Conservation (phyloP, 2,888 invertebrate genomes). For the Andrena fulva region DNA sequence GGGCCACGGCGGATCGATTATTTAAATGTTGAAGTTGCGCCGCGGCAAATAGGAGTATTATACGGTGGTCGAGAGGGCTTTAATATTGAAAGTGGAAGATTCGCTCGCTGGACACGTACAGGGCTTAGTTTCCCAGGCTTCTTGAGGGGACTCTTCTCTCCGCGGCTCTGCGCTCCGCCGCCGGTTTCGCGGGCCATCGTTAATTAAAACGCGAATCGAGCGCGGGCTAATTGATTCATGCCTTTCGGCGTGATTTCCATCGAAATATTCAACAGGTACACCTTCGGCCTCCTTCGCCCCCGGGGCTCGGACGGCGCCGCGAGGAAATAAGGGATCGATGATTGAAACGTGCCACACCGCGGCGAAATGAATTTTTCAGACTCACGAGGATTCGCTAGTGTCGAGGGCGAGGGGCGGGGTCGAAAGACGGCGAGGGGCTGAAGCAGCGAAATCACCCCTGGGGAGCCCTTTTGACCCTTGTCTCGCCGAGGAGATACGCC, state of each 20-base stretch:
- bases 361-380: neutral
- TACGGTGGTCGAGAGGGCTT: slow-evolving; percentile 22
- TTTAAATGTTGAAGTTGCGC: slow-evolving; percentile 14
- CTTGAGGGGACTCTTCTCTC: neutral
- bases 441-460: slow-evolving; percentile 4
- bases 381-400: neutral
- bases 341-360: neutral
- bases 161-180: neutral
- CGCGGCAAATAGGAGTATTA: slow-evolving; percentile 18
- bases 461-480: slow-evolving; percentile 40
- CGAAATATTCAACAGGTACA: slow-evolving; percentile 46
- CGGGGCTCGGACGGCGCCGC: neutral
- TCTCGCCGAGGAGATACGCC: slow-evolving; percentile 36
- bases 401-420: neutral
- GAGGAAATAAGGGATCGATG: neutral
- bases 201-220: slow-evolving; percentile 1
- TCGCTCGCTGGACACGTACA: slow-evolving; percentile 19
- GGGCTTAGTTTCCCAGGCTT: neutral
- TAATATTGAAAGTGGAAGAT: slow-evolving; percentile 27
- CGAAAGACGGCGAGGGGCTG: neutral
- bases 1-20: slow-evolving; percentile 33
- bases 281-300: neutral
- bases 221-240: neutral
- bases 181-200: neutral
- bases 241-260: neutral